phyloP scores from a whole-genome alignment of 30 jellyfish, hydroid and myxozoan genomes.

The Mastigias papua region DNA sequence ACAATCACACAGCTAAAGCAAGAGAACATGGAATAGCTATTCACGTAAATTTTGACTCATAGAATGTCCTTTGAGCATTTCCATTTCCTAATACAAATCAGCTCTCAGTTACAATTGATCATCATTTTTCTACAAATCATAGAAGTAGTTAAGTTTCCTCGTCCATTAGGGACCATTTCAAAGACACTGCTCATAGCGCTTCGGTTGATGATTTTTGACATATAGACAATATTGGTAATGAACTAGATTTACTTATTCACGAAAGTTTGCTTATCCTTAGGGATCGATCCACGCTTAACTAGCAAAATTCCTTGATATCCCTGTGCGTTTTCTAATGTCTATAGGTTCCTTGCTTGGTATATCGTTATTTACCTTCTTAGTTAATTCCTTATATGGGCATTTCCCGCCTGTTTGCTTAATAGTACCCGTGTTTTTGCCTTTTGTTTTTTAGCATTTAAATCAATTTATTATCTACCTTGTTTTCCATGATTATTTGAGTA shows the following conservation, averaged over 20 bases:
- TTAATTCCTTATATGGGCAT: background rate
- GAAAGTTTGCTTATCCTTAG: background rate
- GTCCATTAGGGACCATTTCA: background rate
- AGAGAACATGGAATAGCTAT: no score
- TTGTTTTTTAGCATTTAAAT: no score
- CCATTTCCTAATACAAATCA: no score
- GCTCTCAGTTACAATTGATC: no score
- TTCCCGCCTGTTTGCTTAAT: background rate
- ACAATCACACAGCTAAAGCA: no score
- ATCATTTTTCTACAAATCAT: no score
- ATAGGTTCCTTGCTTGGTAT: background rate
- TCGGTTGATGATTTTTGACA: background rate
- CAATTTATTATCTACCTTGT: no score
- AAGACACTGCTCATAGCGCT: background rate
- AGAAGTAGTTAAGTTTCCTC: no score
- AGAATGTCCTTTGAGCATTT: no score
- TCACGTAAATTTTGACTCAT: no score
- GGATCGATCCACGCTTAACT: background rate
- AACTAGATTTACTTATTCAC: background rate
- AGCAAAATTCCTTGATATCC: background rate
- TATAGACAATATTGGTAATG: background rate
- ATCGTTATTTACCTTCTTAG: background rate
- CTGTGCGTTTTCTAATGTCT: background rate
- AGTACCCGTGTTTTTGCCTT: background rate
- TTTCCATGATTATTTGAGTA: no score